Conservation (phyloP, 1,140 invertebrate genomes). For the Mactra quadrangularis region DNA sequence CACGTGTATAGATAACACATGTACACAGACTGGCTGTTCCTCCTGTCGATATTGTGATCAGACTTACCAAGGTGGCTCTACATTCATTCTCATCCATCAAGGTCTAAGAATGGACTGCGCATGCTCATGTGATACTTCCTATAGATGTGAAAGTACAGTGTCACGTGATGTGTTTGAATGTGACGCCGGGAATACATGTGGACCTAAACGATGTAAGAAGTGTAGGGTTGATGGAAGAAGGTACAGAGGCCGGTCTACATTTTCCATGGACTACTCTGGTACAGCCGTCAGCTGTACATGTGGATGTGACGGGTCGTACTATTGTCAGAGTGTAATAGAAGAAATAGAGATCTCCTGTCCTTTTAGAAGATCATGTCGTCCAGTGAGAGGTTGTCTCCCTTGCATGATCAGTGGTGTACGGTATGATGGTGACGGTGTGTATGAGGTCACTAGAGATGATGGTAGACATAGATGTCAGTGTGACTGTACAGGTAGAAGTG, state of each 20-base stretch:
- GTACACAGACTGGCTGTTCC: constrained; percentile 8
- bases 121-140: constrained; percentile 43
- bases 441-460: neutral
- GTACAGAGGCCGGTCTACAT: neutral
- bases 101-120: constrained; percentile 41
- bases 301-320: constrained; percentile 53
- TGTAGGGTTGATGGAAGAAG: constrained; percentile 25
- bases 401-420: constrained; percentile 31
- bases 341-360: constrained; percentile 34
- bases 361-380: constrained; percentile 1
- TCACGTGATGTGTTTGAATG: constrained; percentile 1
- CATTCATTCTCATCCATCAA: constrained; percentile 38
- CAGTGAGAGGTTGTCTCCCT: constrained; percentile 29
- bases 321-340: constrained; percentile 13
- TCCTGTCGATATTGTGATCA: constrained; percentile 43
- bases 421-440: constrained; percentile 20
- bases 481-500: constrained; percentile 34
- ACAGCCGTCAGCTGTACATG: constrained; percentile 31
- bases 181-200: constrained; percentile 1
- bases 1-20: constrained; percentile 33
- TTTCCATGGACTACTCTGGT: constrained; percentile 18
- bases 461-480: constrained; percentile 34
- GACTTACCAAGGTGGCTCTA: constrained; percentile 8
- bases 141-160: constrained; percentile 18
- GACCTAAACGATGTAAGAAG: constrained; percentile 8